Evolutionary conservation across 2,113 vertebrate species (phyloP).

Genomic region (Piaya cayana): DNA sequence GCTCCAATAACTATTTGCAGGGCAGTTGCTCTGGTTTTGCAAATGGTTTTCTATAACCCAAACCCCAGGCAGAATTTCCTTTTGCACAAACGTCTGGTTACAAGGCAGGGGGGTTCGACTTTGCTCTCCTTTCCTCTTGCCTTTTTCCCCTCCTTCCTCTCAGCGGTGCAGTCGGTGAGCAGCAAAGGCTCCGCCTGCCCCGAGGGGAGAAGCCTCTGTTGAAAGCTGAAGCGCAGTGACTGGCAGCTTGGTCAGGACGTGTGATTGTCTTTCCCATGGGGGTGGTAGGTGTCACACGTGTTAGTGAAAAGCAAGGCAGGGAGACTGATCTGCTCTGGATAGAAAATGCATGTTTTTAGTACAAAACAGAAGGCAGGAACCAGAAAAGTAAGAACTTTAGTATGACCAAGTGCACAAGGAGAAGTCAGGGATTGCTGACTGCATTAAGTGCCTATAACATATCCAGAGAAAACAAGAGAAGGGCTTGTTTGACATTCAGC

Average conservation of each 20-base stretch:
- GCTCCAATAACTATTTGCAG: background rate
- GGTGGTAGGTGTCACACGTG: accelerated
- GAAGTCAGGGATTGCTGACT: background rate
- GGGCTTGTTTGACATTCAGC: background rate
- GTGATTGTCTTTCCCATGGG: accelerated
- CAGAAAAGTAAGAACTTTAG: background rate
- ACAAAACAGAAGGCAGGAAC: background rate
- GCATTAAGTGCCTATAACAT: background rate
- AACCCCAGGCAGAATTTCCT: background rate
- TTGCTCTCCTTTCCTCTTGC: background rate
- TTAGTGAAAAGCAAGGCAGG: background rate
- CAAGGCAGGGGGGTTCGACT: background rate
- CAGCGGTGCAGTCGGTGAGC: background rate
- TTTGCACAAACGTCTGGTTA: background rate
- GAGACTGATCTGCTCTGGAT: background rate
- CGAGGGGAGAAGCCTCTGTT: background rate
- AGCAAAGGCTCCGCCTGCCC: background rate
- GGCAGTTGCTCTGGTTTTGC: background rate
- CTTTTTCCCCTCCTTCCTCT: background rate
- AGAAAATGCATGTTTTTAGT: background rate
- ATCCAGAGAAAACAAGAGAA: background rate
- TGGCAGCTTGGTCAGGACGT: background rate
- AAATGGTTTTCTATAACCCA: background rate
- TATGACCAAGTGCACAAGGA: background rate
- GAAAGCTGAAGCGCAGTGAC: accelerated